Evolutionary conservation across 2,113 vertebrate genomes (phyloP).

Genomic region (Asarcornis scutulata): DNA sequence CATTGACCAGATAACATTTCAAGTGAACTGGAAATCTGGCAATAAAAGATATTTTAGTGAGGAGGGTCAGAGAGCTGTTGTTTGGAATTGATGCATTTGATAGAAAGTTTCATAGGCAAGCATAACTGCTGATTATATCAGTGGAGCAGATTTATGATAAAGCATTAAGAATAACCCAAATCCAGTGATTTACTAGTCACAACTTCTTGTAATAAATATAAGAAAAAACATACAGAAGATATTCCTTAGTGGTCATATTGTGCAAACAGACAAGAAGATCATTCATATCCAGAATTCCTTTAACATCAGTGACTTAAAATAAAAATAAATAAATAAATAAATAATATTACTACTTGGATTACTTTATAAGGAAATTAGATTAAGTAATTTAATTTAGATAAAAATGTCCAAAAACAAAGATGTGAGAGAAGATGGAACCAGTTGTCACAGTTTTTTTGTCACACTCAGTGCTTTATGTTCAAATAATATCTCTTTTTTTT

Average conservation of each 20-base stretch:
- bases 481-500: not conserved
- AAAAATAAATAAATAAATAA: not conserved
- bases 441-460: not conserved
- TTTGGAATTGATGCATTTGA: not conserved
- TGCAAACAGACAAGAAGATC: not conserved
- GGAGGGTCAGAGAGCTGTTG: not conserved
- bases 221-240: not conserved
- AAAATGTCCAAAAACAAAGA: not conserved
- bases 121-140: not conserved
- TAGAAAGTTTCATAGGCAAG: not conserved
- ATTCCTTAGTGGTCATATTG: not conserved
- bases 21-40: rapidly evolving
- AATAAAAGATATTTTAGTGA: not conserved
- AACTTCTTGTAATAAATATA: not conserved
- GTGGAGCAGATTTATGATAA: not conserved
- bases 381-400: not conserved
- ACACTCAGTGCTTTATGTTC: not conserved
- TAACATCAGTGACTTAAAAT: not conserved
- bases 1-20: rapidly evolving
- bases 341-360: not conserved
- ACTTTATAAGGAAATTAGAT: not conserved
- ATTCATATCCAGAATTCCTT: not conserved
- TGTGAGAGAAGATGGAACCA: not conserved
- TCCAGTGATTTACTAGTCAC: not conserved
- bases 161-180: constrained; percentile 1